phyloP scores from a whole-genome alignment of 1,140 invertebrate genomes.

The Drosophila miranda region DNA sequence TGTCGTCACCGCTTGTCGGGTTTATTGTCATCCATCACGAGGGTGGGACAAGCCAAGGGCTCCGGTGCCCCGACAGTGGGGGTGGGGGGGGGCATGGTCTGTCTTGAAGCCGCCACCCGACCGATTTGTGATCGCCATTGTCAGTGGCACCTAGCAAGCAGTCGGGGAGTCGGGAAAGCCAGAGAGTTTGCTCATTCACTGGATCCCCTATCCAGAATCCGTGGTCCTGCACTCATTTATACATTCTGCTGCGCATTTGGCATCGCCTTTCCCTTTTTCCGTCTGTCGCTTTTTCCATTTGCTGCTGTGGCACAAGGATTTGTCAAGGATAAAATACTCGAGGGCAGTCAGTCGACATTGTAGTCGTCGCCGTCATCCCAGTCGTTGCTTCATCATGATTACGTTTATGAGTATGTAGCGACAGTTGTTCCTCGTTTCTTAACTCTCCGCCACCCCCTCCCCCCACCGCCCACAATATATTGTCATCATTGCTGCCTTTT shows the following conservation, averaged over 20 bases:
- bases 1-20: conserved; percentile 50
- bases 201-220: conserved; percentile 5
- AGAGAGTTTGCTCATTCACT: conserved; percentile 46
- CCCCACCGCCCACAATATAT: conserved; percentile 10
- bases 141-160: conserved; percentile 30
- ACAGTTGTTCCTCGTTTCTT: conserved; percentile 21
- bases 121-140: conserved; percentile 53
- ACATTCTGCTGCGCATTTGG: conserved; percentile 70
- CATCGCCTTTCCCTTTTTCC: conserved; percentile 42
- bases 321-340: conserved; percentile 74
- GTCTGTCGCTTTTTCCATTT: conserved; percentile 5
- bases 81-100: too few species aligned
- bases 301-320: conserved; percentile 65
- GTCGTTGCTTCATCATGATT: conserved; percentile 58
- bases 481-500: conserved; percentile 1
- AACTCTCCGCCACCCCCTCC: not conserved
- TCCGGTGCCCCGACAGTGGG: too few species aligned
- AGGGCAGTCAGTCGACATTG: conserved; percentile 64
- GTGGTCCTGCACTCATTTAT: conserved; percentile 58
- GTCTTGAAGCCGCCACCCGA: conserved; percentile 28
- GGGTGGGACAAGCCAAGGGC: conserved; percentile 12
- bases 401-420: conserved; percentile 63
- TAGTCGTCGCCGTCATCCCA: conserved; percentile 26
- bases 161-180: conserved; percentile 6
- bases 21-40: conserved; percentile 58